phyloP scores from a whole-genome alignment of 1,140 invertebrate species.

The Epicauta chinensis region DNA sequence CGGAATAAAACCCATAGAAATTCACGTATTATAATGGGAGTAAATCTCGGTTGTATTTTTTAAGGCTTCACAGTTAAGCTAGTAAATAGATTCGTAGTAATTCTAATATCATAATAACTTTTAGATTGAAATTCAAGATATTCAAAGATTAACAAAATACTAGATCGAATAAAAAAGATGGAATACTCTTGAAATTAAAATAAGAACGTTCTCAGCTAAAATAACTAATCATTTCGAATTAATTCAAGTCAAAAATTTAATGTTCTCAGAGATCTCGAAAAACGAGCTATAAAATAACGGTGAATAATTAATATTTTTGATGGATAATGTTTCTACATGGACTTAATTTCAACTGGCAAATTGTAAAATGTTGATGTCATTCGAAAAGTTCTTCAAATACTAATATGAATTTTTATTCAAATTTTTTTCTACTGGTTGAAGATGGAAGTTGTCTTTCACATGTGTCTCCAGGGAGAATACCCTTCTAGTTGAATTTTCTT shows the following conservation, averaged over 20 bases:
- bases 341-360: conserved; percentile 11
- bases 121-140: too few species aligned
- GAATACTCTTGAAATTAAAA: conserved; percentile 7
- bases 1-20: too few species aligned
- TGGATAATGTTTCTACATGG: conserved; percentile 14
- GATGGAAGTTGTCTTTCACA: conserved; percentile 1
- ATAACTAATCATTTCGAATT: conserved; percentile 12
- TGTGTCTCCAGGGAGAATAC: conserved; percentile 4
- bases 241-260: conserved; percentile 18
- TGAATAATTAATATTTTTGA: conserved; percentile 16
- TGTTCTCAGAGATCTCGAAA: conserved; percentile 10
- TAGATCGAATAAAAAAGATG: too few species aligned
- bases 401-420: conserved; percentile 5
- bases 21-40: too few species aligned
- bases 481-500: too few species aligned
- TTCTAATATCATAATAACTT: too few species aligned
- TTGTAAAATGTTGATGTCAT: conserved; percentile 11
- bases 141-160: too few species aligned
- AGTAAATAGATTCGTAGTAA: too few species aligned
- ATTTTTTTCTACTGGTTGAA: too few species aligned
- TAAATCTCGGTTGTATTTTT: too few species aligned
- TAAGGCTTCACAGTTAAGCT: too few species aligned
- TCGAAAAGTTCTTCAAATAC: background rate
- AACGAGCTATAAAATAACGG: conserved; percentile 14
- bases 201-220: conserved; percentile 2